phyloP scores from a whole-genome alignment of 2,888 invertebrate species.

The Ferdinandea cuprea region DNA sequence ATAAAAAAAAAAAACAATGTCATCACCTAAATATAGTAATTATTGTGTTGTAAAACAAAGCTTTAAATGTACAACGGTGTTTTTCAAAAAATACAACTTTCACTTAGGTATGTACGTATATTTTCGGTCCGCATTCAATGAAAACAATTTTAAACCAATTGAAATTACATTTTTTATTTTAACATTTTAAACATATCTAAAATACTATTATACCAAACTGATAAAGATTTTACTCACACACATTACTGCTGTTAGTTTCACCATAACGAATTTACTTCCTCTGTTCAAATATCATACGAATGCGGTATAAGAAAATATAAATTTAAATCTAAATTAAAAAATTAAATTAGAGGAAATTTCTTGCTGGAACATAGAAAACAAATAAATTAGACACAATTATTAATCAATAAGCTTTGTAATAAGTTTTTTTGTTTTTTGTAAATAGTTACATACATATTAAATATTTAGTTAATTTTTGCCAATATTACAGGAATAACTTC shows the following conservation, averaged over 20 bases:
- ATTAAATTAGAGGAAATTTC: constrained; percentile 51
- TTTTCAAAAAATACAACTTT: constrained; percentile 26
- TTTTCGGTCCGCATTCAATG: too few species aligned
- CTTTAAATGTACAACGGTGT: constrained; percentile 57
- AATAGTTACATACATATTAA: constrained; percentile 12
- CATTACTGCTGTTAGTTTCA: not conserved
- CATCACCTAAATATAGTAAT: constrained; percentile 28
- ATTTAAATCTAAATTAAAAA: constrained; percentile 12
- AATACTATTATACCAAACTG: not conserved
- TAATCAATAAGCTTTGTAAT: constrained; percentile 13
- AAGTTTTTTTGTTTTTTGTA: constrained; percentile 24
- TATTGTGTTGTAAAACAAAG: constrained; percentile 62
- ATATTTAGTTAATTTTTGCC: constrained; percentile 5
- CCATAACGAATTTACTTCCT: too few species aligned
- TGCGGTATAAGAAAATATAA: constrained; percentile 10
- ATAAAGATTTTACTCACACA: not conserved
- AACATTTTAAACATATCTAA: constrained; percentile 43
- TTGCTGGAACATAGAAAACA: not conserved
- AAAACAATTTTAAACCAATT: not conserved
- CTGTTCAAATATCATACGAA: not conserved
- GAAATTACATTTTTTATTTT: not conserved
- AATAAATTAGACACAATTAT: not conserved
- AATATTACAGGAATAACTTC: constrained; percentile 11
- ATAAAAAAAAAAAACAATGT: constrained; percentile 5
- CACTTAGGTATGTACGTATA: not conserved